phyloP scores from a whole-genome alignment of 2,113 vertebrate genomes.

The Ptychochromis oligacanthus region DNA sequence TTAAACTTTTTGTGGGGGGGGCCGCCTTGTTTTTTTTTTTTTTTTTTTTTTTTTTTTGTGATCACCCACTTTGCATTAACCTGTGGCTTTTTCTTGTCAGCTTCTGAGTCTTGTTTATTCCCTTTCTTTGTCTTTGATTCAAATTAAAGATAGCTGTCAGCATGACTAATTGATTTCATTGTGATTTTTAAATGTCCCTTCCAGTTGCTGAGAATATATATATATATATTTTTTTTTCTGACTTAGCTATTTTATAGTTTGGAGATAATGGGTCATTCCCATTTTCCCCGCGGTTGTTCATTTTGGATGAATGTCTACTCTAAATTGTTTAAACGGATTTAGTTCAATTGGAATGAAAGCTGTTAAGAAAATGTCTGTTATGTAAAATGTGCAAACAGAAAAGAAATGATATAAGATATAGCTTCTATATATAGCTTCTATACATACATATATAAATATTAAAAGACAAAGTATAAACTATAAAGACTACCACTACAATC shows the following conservation, averaged over 20 bases:
- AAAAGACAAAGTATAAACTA: constrained; percentile 65
- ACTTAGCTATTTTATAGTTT: constrained; percentile 16
- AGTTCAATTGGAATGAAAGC: constrained; percentile 55
- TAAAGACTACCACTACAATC: constrained; percentile 58
- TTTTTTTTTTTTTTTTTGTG: too few relatives aligned
- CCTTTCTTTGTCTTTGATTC: constrained; percentile 42
- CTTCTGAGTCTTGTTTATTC: constrained; percentile 34
- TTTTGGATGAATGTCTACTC: constrained; percentile 67
- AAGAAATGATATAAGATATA: constrained; percentile 58
- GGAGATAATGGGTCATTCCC: constrained; percentile 12
- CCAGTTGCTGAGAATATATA: constrained; percentile 19
- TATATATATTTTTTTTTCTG: not conserved
- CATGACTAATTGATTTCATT: constrained; percentile 57
- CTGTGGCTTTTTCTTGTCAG: constrained; percentile 41
- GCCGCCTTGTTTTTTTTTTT: constrained; percentile 13
- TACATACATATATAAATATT: constrained; percentile 63
- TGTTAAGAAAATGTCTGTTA: constrained; percentile 69
- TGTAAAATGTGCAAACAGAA: constrained; percentile 73
- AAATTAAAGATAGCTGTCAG: constrained; percentile 48
- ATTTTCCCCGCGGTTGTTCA: constrained; percentile 26
- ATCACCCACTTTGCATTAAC: constrained; percentile 37
- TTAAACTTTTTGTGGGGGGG: too few relatives aligned
- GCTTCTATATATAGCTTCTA: constrained; percentile 64
- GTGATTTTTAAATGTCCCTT: constrained; percentile 39
- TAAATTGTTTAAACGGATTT: constrained; percentile 53